Evolutionary conservation across 2,113 vertebrate genomes (phyloP).

Genomic region (Atherinomorus stipes): DNA sequence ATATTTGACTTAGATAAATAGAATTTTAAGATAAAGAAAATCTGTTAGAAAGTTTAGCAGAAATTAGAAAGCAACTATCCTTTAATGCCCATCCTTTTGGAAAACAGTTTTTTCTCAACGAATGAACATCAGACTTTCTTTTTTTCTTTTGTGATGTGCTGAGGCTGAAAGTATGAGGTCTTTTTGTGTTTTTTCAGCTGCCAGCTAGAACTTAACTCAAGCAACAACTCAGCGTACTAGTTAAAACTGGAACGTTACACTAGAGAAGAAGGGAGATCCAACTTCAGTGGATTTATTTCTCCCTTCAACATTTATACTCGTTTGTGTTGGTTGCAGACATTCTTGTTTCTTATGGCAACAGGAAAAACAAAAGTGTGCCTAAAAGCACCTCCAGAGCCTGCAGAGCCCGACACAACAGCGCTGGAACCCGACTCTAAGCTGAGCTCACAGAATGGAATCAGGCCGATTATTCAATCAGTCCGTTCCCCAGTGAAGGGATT

Average conservation of each 20-base stretch:
- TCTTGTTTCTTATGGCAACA: neutral
- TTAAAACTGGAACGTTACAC: neutral
- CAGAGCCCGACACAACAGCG: neutral
- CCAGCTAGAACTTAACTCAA: slow-evolving; percentile 11
- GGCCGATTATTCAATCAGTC: slow-evolving; percentile 51
- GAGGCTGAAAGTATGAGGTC: too few relatives aligned
- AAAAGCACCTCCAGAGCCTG: neutral
- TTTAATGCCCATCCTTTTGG: too few relatives aligned
- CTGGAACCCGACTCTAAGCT: slow-evolving; percentile 24
- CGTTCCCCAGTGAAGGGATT: slow-evolving; percentile 47
- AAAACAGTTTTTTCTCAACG: too few relatives aligned
- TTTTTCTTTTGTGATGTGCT: slow-evolving; percentile 11
- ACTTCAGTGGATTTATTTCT: neutral
- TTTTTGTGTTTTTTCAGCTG: slow-evolving; percentile 40
- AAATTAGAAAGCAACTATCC: too few relatives aligned
- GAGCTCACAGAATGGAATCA: slow-evolving; percentile 43
- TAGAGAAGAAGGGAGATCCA: neutral
- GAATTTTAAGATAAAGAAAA: too few relatives aligned
- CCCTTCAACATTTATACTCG: neutral
- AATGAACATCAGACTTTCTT: neutral
- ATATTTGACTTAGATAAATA: too few relatives aligned
- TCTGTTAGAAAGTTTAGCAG: neutral
- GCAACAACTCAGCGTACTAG: neutral
- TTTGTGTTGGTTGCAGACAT: neutral
- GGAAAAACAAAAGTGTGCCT: neutral